Base-by-base conservation (phyloP, 2,797 vertebrate species). In the Amazona ochrocephala region DNA sequence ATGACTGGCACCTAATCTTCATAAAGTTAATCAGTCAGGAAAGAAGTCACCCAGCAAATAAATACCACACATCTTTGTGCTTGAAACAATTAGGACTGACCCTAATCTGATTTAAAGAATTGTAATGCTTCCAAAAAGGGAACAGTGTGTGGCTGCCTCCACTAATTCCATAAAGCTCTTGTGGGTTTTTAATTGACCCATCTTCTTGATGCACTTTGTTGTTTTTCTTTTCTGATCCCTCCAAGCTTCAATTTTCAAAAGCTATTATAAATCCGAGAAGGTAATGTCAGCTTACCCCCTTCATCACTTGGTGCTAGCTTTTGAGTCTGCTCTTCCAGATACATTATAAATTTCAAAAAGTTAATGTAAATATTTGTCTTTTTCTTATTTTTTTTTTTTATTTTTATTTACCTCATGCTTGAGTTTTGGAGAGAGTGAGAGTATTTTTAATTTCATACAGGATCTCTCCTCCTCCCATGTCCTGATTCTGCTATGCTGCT, bases 51-150 rank as follows among this genome's bases (percentile, higher is more conserved):
- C 72, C 53, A 89, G 92, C 77, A 95, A 94, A 95, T 93, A 97
- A 98, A 97, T 94, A 95, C 76, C 93, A 96, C 83, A 39, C 80
- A 64, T 74, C 83, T 94, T 94, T 86, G 81, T 92, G 39, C 85
- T 95, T 94, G 92, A 95, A 96, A 96, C 93, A 97, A 94, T 97
- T 97, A 97, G 53, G 70, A 91, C 45, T 34, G 73, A 91, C 95
- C 95, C 60, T 94, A 92, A 78, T 95, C 90, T 96, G 94, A 91
- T 89, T 97, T 85, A 92, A 73, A 96, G 76, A 93, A 76, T 56
- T 96, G 90, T 92, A 97, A 70, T 94, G 53, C 51, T 91, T 96
- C 83, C 92, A 95, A 37, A 81, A 89, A 70, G 56, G 51, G 56
- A 81, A 41, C 41, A 77, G 67, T 70, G 58, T 90, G 72, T 54